These are phyloP conservation scores for Drosophila cognata DNA, from an alignment of 2,888 invertebrate species.

Conservation along the genomic window DNA sequence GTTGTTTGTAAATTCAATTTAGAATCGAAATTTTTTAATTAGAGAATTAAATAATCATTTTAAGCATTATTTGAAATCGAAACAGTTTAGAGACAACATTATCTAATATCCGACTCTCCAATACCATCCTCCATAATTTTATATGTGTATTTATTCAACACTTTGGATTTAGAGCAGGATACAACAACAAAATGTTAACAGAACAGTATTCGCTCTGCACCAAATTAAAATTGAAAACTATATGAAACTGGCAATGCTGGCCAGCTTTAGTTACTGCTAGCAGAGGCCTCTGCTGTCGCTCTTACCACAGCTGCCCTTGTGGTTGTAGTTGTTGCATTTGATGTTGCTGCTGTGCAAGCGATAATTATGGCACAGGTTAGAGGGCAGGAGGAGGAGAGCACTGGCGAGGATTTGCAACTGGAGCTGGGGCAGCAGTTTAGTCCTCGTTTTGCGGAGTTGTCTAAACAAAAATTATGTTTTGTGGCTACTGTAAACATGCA, in stretches of 20 bases:
- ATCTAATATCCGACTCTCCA: background rate
- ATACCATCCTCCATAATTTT: background rate
- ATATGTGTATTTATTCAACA: background rate
- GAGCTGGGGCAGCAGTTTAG: conserved; percentile 37
- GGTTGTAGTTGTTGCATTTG: conserved; percentile 4
- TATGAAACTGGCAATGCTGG: conserved; percentile 37
- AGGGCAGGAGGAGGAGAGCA: background rate
- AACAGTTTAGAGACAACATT: background rate
- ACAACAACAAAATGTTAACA: background rate
- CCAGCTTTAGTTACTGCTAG: conserved; percentile 43
- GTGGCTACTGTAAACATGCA: conserved; percentile 76
- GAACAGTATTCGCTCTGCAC: conserved; percentile 3
- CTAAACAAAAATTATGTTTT: conserved; percentile 78
- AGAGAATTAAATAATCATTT: background rate
- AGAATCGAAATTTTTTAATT: background rate
- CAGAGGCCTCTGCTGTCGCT: conserved; percentile 7
- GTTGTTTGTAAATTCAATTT: background rate
- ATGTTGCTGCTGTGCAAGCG: conserved; percentile 29
- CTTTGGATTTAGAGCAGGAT: background rate
- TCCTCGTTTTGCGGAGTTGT: conserved; percentile 57
- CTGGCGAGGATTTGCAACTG: background rate
- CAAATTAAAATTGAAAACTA: conserved; percentile 41
- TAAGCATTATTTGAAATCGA: background rate
- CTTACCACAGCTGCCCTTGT: background rate
- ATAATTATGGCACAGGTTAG: conserved; percentile 46